These are phyloP conservation scores for Coleophora flavipennella DNA, from an alignment of 2,888 invertebrate species.

Conservation along the genomic window DNA sequence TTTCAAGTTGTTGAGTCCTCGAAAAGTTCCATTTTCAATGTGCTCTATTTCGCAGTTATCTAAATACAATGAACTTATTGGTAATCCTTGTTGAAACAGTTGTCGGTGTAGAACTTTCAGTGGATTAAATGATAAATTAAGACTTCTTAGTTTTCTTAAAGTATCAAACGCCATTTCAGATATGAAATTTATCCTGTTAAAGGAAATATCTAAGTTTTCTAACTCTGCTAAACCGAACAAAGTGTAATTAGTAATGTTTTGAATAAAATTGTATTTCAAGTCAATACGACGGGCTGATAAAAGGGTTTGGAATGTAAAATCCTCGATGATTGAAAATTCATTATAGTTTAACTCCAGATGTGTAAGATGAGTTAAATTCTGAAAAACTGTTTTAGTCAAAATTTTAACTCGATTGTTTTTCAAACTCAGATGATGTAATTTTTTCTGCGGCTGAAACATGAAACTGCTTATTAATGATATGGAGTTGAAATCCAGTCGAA, in stretches of 20 bases:
- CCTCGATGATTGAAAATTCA: conserved; percentile 83
- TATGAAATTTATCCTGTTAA: conserved; percentile 79
- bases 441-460: conserved; percentile 83
- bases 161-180: conserved; percentile 83
- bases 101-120: conserved; percentile 80
- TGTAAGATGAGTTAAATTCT: conserved; percentile 81
- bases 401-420: conserved; percentile 83
- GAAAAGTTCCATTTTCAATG: conserved; percentile 83
- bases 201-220: conserved; percentile 84
- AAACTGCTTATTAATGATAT: conserved; percentile 81
- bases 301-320: conserved; percentile 84
- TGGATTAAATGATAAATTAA: conserved; percentile 86
- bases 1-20: conserved; percentile 82
- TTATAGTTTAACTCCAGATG: conserved; percentile 85
- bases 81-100: conserved; percentile 83
- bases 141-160: conserved; percentile 81
- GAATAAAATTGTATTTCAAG: conserved; percentile 81
- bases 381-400: conserved; percentile 80
- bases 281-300: conserved; percentile 83
- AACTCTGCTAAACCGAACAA: conserved; percentile 83
- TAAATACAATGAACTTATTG: conserved; percentile 80
- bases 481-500: conserved; percentile 85
- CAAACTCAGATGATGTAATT: conserved; percentile 86
- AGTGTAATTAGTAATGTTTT: conserved; percentile 78
- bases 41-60: conserved; percentile 82